These are phyloP conservation scores for Elegia similella DNA, from an alignment of 2,888 invertebrate species.

Conservation along the genomic window DNA sequence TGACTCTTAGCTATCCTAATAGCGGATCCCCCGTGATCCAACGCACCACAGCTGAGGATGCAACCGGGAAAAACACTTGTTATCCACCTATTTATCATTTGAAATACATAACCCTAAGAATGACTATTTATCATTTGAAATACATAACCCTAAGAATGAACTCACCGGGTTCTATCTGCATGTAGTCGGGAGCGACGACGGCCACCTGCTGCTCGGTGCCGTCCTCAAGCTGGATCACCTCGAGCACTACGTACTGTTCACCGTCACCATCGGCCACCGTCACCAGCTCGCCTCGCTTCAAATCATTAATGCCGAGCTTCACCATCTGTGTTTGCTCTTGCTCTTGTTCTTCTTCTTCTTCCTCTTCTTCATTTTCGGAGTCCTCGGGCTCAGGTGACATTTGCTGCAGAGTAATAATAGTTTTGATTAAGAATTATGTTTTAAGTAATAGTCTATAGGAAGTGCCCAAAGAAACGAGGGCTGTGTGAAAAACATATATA, in stretches of 20 bases:
- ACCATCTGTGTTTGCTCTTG: constrained; percentile 45
- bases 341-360: constrained; percentile 45
- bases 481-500: no score
- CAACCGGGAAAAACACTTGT: no score
- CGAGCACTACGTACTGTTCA: constrained; percentile 93
- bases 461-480: no score
- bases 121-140: no score
- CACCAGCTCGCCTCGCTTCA: constrained; percentile 57
- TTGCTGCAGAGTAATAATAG: neutral
- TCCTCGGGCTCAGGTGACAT: constrained; percentile 1
- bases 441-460: no score
- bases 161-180: constrained; percentile 44
- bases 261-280: constrained; percentile 76
- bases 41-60: no score
- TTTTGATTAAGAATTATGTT: neutral
- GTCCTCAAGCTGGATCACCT: constrained; percentile 91
- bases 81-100: no score
- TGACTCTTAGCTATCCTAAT: no score
- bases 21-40: no score
- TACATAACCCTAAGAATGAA: no score
- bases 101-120: no score
- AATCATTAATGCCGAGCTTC: constrained; percentile 47
- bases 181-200: constrained; percentile 72
- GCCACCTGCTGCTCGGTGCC: constrained; percentile 82
- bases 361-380: constrained; percentile 43